These are phyloP conservation scores for Carettochelys insculpta DNA, from an alignment of 2,113 vertebrate genomes.

Conservation along the genomic window DNA sequence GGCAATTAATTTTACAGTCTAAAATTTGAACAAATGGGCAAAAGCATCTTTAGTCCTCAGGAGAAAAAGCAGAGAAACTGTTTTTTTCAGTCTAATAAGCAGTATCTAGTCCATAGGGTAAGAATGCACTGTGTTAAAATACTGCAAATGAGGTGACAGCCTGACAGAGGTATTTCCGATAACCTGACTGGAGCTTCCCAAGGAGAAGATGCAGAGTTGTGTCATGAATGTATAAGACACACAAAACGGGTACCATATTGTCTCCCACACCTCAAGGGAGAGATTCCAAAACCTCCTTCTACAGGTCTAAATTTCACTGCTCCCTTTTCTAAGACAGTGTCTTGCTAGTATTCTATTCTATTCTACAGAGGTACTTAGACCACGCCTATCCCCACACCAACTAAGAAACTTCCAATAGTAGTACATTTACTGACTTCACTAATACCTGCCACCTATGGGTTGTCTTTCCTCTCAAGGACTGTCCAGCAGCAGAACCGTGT, in stretches of 20 bases:
- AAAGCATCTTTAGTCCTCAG: neutral
- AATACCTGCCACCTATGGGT: rapidly evolving
- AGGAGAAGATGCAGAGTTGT: neutral
- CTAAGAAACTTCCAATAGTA: rapidly evolving
- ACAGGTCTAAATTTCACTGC: rapidly evolving
- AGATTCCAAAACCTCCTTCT: neutral
- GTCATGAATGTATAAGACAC: neutral
- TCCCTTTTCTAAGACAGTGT: rapidly evolving
- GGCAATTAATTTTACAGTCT: neutral
- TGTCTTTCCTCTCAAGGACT: rapidly evolving
- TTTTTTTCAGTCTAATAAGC: neutral
- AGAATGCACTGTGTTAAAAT: rapidly evolving
- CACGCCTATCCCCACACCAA: neutral
- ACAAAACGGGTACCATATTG: rapidly evolving
- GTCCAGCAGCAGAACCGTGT: neutral
- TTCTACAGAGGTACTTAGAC: neutral
- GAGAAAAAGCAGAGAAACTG: neutral
- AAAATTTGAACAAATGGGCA: neutral
- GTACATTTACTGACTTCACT: neutral
- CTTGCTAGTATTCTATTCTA: rapidly evolving
- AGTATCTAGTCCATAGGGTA: rapidly evolving
- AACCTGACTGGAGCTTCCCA: rapidly evolving
- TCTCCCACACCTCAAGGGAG: rapidly evolving
- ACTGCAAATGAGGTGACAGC: neutral
- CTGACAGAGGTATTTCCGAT: neutral